These are phyloP conservation scores for Ectemnius lituratus DNA, from an alignment of 2,888 invertebrate genomes.

Conservation along the genomic window DNA sequence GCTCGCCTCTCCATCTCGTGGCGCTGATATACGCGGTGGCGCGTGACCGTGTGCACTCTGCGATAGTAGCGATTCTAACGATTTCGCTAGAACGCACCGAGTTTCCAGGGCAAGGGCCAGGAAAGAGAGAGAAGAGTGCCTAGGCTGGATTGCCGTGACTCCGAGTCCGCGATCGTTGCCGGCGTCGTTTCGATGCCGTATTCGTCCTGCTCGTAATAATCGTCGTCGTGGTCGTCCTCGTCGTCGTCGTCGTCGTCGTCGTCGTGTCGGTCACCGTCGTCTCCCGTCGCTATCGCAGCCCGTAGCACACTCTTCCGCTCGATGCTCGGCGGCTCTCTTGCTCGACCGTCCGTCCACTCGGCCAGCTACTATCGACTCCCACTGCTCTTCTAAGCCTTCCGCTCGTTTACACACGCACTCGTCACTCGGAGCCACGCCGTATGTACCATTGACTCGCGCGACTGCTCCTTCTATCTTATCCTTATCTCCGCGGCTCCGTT, in stretches of 20 bases:
- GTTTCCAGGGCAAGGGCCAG: constrained; percentile 34
- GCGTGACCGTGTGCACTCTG: constrained; percentile 61
- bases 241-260: constrained; percentile 19
- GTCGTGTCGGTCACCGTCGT: constrained; percentile 33
- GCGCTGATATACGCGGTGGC: constrained; percentile 63
- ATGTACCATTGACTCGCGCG: constrained; percentile 51
- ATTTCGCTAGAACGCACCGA: constrained; percentile 35
- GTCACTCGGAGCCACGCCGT: constrained; percentile 52
- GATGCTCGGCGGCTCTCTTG: constrained; percentile 42
- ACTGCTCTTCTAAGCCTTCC: constrained; percentile 31
- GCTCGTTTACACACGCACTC: constrained; percentile 54
- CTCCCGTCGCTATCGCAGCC: constrained; percentile 27
- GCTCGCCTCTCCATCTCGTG: constrained; percentile 72
- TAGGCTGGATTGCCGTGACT: constrained; percentile 40
- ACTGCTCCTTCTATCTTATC: constrained; percentile 53
- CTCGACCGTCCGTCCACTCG: constrained; percentile 49
- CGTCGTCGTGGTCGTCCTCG: constrained; percentile 20
- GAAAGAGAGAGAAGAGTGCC: constrained; percentile 21
- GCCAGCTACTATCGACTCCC: constrained; percentile 50
- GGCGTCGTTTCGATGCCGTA: constrained; percentile 32
- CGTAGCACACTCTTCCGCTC: constrained; percentile 33
- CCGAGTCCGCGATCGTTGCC: constrained; percentile 38
- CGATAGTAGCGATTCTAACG: constrained; percentile 44
- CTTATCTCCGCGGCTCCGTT: constrained; percentile 52
- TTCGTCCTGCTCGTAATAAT: constrained; percentile 13